Percentiles rank a stretch among this genome's conserved stretches.
These are phyloP conservation scores for Oryzias sinensis DNA, from an alignment of 2,797 vertebrate genomes.

Conservation along the genomic window DNA sequence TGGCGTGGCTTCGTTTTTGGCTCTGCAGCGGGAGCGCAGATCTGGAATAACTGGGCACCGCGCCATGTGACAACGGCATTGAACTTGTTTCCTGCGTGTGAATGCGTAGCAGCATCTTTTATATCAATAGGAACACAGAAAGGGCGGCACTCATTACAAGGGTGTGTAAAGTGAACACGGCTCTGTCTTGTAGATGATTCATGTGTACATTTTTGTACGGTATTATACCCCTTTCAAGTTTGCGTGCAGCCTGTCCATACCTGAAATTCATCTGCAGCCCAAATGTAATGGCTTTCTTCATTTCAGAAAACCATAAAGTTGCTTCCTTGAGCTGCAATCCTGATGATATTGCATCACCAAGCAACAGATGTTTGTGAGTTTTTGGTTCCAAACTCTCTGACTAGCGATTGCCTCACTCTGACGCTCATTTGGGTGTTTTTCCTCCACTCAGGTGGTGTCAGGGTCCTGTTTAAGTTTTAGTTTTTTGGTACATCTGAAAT, in stretches of 20 bases:
- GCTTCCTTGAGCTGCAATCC: conserved; percentile 33
- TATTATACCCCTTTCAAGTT: conserved; percentile 23
- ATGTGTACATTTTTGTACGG: conserved; percentile 12
- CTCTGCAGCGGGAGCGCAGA: conserved; percentile 27
- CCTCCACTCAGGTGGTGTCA: conserved; percentile 49
- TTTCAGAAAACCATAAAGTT: conserved; percentile 30
- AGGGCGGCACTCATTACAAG: conserved; percentile 38
- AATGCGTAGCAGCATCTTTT: conserved; percentile 35
- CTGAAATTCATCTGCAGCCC: conserved; percentile 26
- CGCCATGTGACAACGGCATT: conserved; percentile 33
- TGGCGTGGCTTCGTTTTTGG: conserved; percentile 63
- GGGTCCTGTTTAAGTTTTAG: neutral
- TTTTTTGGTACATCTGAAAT: conserved; percentile 50
- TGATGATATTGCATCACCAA: conserved; percentile 55
- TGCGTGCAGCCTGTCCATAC: conserved; percentile 28
- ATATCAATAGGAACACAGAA: conserved; percentile 30
- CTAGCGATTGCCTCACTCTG: conserved; percentile 25
- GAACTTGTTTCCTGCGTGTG: conserved; percentile 32
- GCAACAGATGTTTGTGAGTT: conserved; percentile 67
- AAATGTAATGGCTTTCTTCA: conserved; percentile 36
- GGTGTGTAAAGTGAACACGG: conserved; percentile 24
- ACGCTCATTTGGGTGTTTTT: conserved; percentile 15
- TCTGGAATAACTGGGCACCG: conserved; percentile 43
- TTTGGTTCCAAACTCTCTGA: conserved; percentile 50
- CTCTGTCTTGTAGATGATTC: conserved; percentile 30